Evolutionary conservation across 2,888 invertebrate species (phyloP).

Genomic region (Geotrupes spiniger): DNA sequence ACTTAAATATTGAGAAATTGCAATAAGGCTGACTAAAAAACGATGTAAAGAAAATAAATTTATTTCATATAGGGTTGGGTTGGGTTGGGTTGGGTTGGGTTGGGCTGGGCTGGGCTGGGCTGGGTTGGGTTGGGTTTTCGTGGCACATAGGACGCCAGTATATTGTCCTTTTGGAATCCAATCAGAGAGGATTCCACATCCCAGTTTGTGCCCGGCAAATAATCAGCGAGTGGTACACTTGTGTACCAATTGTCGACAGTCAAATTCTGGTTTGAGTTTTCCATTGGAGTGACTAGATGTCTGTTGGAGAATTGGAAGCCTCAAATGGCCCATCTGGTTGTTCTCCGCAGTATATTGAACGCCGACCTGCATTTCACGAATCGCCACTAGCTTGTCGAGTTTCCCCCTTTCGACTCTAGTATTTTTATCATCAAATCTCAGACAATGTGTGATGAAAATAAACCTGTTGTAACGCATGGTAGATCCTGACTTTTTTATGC

Average conservation of each 20-base stretch:
- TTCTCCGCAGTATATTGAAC: constrained; percentile 12
- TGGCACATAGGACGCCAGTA: constrained; percentile 17
- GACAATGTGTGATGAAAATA: neutral
- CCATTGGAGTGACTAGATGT: constrained; percentile 24
- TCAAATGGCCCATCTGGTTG: constrained; percentile 14
- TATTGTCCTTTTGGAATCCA: constrained; percentile 19
- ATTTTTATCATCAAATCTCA: too few relatives aligned
- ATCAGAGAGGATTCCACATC: constrained; percentile 12
- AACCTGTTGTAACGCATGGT: neutral
- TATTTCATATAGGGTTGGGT: too few relatives aligned
- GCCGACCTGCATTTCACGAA: constrained; percentile 14
- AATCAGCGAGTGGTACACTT: too few relatives aligned
- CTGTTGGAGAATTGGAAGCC: constrained; percentile 13
- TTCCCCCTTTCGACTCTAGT: too few relatives aligned
- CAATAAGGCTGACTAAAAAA: too few relatives aligned
- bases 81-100: too few relatives aligned
- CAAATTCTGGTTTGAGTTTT: constrained; percentile 27
- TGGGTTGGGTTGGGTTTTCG: too few relatives aligned
- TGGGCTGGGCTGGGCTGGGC: too few relatives aligned
- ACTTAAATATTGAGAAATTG: too few relatives aligned
- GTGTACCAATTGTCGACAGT: constrained; percentile 22
- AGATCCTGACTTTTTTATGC: constrained; percentile 7
- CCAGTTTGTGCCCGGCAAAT: constrained; percentile 10
- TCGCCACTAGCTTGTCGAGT: constrained; percentile 14
- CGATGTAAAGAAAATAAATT: too few relatives aligned